Evolutionary conservation across 30 jellyfish, hydroid and myxozoan species (phyloP).

Genomic region (Nemopilema nomurai): DNA sequence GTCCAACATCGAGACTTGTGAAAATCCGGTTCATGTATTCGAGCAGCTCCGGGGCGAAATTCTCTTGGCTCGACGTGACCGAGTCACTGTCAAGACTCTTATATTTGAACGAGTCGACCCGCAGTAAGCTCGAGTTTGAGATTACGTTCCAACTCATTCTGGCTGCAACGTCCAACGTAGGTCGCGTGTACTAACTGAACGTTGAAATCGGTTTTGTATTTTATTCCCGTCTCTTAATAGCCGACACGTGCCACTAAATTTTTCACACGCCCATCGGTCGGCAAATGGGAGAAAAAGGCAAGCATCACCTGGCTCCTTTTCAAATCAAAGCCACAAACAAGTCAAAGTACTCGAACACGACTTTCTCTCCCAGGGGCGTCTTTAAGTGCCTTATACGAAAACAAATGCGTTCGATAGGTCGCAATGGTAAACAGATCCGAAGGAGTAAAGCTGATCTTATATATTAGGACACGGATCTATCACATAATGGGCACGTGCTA

Average conservation of each 20-base stretch:
- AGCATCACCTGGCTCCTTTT: slow-evolving; percentile 29
- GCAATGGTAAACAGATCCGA: too few relatives aligned
- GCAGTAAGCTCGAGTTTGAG: slow-evolving; percentile 49
- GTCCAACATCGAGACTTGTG: slow-evolving; percentile 35
- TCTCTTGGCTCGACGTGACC: slow-evolving; percentile 9
- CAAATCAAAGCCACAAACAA: not conserved
- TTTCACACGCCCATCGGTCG: not conserved
- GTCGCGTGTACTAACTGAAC: too few relatives aligned
- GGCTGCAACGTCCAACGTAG: not conserved
- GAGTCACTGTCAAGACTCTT: not conserved
- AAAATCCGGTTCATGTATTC: slow-evolving; percentile 54
- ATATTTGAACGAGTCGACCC: slow-evolving; percentile 33
- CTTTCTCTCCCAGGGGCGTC: not conserved
- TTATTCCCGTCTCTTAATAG: not conserved
- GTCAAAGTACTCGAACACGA: not conserved
- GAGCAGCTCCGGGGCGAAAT: slow-evolving; percentile 42
- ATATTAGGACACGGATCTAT: too few relatives aligned
- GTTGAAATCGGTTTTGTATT: not conserved
- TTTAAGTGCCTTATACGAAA: not conserved
- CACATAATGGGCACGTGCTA: too few relatives aligned
- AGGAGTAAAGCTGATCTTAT: too few relatives aligned
- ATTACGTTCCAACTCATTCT: slow-evolving; percentile 59
- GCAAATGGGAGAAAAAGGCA: not conserved
- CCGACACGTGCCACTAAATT: slow-evolving; percentile 39
- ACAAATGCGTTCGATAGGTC: too few relatives aligned